phyloP scores from a whole-genome alignment of 2,113 vertebrate species.

The Alethe castanea region DNA sequence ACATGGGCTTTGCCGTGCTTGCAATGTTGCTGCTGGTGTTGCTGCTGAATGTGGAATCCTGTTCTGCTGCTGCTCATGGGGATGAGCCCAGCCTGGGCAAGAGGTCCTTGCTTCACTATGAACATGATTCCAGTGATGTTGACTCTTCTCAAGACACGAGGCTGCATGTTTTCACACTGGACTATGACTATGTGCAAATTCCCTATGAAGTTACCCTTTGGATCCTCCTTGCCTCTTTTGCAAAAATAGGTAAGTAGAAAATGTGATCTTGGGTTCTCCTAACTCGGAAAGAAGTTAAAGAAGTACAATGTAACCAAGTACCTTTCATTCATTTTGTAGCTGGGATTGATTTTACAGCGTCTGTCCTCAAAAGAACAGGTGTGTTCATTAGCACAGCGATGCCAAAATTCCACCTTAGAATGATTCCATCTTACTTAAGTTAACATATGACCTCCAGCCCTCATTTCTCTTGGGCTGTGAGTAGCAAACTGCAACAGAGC shows the following conservation, averaged over 20 bases:
- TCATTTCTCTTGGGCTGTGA: neutral
- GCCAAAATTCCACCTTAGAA: neutral
- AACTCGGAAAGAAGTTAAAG: neutral
- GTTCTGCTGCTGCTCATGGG: neutral
- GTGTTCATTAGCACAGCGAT: neutral
- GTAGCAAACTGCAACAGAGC: neutral
- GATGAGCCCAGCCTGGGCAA: neutral
- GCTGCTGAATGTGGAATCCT: neutral
- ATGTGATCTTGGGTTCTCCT: neutral
- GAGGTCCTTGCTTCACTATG: neutral
- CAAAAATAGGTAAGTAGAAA: constrained; percentile 91
- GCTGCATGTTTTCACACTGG: constrained; percentile 82
- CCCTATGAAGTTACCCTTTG: constrained; percentile 95
- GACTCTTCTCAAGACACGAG: constrained; percentile 44
- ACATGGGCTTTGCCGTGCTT: neutral
- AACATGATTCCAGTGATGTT: neutral
- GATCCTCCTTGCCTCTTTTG: constrained; percentile 93
- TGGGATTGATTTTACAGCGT: neutral
- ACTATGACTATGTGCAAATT: constrained; percentile 89
- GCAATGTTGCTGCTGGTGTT: neutral
- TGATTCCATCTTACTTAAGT: neutral
- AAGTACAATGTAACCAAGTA: accelerated
- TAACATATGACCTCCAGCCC: neutral
- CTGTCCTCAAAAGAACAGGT: neutral
- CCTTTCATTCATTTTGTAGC: neutral